A percentile compares a stretch with the other conserved stretches of the same genome.
Evolutionary conservation across 1,140 invertebrate species (phyloP).

Genomic region (Rhopalosiphum padi): DNA sequence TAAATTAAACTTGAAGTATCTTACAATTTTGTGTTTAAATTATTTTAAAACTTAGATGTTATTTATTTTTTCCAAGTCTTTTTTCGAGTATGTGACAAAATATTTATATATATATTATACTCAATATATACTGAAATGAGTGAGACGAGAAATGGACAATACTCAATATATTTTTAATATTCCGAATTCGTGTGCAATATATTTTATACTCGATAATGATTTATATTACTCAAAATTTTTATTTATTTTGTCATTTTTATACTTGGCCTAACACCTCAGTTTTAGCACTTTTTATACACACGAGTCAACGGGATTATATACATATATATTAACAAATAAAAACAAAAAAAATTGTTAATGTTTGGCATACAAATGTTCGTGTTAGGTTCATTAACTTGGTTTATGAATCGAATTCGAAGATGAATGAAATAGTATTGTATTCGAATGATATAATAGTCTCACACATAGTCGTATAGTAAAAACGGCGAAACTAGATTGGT

Average conservation of each 20-base stretch:
- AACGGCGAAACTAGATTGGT: not conserved
- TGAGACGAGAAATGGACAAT: too few relatives aligned
- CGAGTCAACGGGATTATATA: not conserved
- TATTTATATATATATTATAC: not conserved
- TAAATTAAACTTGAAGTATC: not conserved
- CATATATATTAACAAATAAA: not conserved
- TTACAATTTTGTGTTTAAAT: not conserved
- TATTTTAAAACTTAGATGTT: not conserved
- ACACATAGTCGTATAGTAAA: not conserved
- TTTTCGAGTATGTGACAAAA: not conserved
- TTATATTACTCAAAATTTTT: not conserved
- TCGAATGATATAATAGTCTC: not conserved
- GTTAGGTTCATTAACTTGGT: not conserved
- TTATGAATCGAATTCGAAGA: not conserved
- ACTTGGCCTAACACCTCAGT: not conserved
- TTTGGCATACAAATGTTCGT: not conserved
- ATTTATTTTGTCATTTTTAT: not conserved
- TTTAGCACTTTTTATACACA: not conserved
- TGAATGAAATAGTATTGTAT: not conserved
- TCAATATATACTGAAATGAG: too few relatives aligned
- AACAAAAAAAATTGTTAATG: not conserved
- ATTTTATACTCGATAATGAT: not conserved
- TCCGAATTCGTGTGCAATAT: not conserved
- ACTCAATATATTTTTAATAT: not conserved
- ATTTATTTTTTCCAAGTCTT: not conserved